Evolutionary conservation across 2,888 invertebrate genomes (phyloP), one percentile per base, ranked within the genome.

Genomic region (Microplitis deprimator): DNA sequence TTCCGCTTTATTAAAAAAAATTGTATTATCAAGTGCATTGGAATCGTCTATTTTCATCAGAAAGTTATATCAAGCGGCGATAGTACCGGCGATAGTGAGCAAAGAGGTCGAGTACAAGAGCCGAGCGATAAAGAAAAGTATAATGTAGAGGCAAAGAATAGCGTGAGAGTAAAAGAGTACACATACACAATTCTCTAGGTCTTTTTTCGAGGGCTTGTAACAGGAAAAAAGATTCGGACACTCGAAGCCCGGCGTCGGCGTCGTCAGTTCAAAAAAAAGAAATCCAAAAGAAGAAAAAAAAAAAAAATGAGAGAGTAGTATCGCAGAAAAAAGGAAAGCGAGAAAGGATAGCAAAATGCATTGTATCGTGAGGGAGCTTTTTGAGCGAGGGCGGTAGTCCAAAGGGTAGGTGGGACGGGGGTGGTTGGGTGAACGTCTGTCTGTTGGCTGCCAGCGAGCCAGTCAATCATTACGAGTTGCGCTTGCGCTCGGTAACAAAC

Each of bases 401-500:
- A 83, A 82, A 83, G 85, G 86, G 87, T 29, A 29, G 29, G 29
- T 29, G 29, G 29, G 29, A 13, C 50, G 50, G 50, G 50, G 50
- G 50, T 50, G 50, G 50, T 50, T 83, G 85, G 87, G 87, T 85
- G 87, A 89, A 88, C 87, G 89, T 89, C 89, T 89, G 89, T 89
- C 89, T 89, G 89, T 89, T 89, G 89, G 89, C 89, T 89, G 89
- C 89, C 89, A 89, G 88, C 87, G 89, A 89, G 88, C 89, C 89
- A 89, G 89, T 89, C 89, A 89, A 89, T 89, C 89, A 89, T 89
- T 89, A 89, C 89, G 88, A 83, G 87, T 82, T 83, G 88, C 89
- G 89, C 89, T 87, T 84, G 89, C 89, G 89, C 88, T 68, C 76
- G 77, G 68, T 77, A 79, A 81, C 64, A 80, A 79, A 79, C 80